Base-by-base conservation (phyloP, 1,140 invertebrate species). In the Orchestia grillus region DNA sequence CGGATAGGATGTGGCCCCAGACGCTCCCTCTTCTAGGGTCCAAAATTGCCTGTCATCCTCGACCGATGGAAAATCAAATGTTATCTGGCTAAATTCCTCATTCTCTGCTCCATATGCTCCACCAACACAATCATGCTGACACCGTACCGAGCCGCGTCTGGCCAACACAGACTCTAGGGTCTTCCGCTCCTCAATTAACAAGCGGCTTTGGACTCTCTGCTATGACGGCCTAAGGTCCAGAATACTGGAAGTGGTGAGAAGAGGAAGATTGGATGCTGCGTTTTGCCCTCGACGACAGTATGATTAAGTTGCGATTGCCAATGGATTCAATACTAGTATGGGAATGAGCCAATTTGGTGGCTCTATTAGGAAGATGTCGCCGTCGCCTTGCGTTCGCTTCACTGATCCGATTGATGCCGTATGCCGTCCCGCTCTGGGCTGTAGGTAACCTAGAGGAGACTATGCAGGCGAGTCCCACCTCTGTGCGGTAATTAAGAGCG, bases 291-390 rank as follows among this genome's bases (percentile, higher is more conserved):
- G 96, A 96, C 96, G 96, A 96, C 96, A 96, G 96, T 96, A 96
- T 96, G 96, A 96, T 96, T 96, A 96, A 96, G 96, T 91, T 91
- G 87, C 96, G 96, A 96, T 96, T 96, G 96, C 87, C 62, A 92
- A 96, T 91, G 96, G 96, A 96, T 96, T 96, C 96, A 96, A 96
- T 96, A 96, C 96, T 91, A 96, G 96, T 96, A 96, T 96, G 43
- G 96, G 96, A 96, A 96, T 96, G 96, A 96, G 87, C 96, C 96
- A 96, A 96, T 96, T 96, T 96, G 87, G 96, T 91, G 87, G 87
- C 90, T 88, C 96, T 96, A 96, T 96, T 96, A 96, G 90, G 96
- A 94, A 94, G 92, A 94, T 94, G 92, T 94, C 92, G 92, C 92
- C 44, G 92, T 44, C 36, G 92, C 92, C 92, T 94, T 45, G 23